Base-by-base conservation (phyloP, 92 coral and sea anemone genomes). In the Umimayanthus kanabou region DNA sequence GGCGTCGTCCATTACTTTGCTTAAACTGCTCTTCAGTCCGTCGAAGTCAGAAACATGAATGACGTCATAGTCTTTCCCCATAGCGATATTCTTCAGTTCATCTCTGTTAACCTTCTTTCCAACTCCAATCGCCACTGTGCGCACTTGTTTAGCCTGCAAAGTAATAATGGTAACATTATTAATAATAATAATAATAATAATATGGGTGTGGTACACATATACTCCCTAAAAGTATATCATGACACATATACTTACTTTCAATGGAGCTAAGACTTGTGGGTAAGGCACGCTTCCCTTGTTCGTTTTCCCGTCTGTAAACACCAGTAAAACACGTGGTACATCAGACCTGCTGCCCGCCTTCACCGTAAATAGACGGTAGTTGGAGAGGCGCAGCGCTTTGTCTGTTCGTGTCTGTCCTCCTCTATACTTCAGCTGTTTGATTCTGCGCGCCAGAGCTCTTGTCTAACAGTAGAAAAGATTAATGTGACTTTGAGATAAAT, bases 61-160 rank as follows among this genome's bases (percentile, higher is more conserved):
- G 80, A 76, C 80, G 80, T 76, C 58, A 76, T 76, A 77, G 20
- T 49, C 81, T 28, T 47, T 77, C 16, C 81, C 81, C 81, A 77
- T 77, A 1, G 81, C 81, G 81, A 77, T 77, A 39, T 77, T 39
- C 64, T 77, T 77, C 81, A 77, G 65, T 47, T 77, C 81, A 47
- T 23, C 81, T 47, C 33, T 13, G 81, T 77, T 47, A 42, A 77
- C 42, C 39, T 47, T 77, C 3, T n/a, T 77, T 28, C 81, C 81
- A 26, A 77, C 33, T 0, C 81, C 81, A 11, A 77, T 77, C 16
- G 81, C 81, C 39, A 77, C 81, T 1, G 81, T 77, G 7, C 81
- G 81, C 16, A 77, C 81, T 25, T 33, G 29, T 28, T 77, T 77
- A 55, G 81, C 64, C 81, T 77, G 61, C 18, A 50, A 50, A 7